A percentile compares a stretch with the other conserved stretches of the same genome.
These are phyloP conservation scores for Hyphantria cunea DNA, from an alignment of 1,140 invertebrate species.

Conservation along the genomic window DNA sequence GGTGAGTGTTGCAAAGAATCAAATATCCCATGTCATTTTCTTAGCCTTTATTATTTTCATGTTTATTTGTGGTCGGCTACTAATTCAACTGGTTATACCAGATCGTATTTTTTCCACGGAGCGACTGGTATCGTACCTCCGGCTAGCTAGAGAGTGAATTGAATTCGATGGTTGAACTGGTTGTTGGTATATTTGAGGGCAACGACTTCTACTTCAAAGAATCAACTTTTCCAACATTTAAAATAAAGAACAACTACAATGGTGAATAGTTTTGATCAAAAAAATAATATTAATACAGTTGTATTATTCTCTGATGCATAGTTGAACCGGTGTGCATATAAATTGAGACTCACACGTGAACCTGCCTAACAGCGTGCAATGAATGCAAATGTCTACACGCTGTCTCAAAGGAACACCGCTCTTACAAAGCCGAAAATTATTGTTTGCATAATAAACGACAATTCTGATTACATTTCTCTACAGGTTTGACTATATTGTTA, in stretches of 20 bases:
- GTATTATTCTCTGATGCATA: slow-evolving; percentile 2
- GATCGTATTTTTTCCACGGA: no score
- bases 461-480: slow-evolving; percentile 8
- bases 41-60: no score
- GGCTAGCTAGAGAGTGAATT: no score
- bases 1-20: no score
- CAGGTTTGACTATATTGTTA: background rate
- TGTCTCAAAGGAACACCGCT: slow-evolving; percentile 19
- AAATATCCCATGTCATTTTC: no score
- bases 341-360: slow-evolving; percentile 31
- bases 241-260: background rate
- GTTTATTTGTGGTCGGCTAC: no score
- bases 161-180: no score
- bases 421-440: slow-evolving; percentile 30
- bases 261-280: slow-evolving; percentile 26
- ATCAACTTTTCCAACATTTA: no score
- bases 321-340: slow-evolving; percentile 23
- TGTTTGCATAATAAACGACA: slow-evolving; percentile 25
- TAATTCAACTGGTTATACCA: no score
- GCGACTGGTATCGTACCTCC: no score
- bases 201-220: no score
- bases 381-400: slow-evolving; percentile 28
- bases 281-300: slow-evolving; percentile 31
- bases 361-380: slow-evolving; percentile 32
- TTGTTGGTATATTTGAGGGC: no score